Evolutionary conservation across 23 tunicate genomes (phyloP).

Genomic region (Phallusia fumigata): DNA sequence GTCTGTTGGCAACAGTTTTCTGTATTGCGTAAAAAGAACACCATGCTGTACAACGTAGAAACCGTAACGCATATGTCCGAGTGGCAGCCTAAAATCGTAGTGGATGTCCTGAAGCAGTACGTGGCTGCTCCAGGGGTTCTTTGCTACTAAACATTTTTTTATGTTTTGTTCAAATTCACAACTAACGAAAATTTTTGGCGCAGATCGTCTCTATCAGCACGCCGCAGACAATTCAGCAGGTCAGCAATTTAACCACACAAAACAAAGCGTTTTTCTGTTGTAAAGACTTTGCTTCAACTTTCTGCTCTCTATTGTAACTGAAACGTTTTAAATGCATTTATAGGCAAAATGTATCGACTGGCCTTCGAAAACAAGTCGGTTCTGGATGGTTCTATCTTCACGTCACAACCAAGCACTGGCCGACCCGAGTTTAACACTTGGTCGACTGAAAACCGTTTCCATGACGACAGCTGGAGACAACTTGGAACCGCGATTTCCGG

Average conservation of each 20-base stretch:
- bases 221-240: background rate
- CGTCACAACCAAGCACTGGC: background rate
- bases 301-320: no score
- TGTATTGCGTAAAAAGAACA: background rate
- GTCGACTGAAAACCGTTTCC: background rate
- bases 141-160: no score
- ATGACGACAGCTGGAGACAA: background rate
- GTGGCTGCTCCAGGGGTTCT: no score
- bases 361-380: background rate
- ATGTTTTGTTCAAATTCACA: no score
- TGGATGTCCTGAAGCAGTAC: no score
- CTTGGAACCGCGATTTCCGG: background rate
- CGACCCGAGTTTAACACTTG: background rate
- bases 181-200: background rate
- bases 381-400: background rate
- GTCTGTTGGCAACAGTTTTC: background rate
- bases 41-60: no score
- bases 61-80: no score
- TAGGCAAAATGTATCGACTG: background rate
- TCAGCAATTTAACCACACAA: background rate
- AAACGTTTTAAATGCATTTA: background rate
- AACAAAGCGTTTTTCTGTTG: no score
- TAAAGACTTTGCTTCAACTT: no score
- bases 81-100: no score
- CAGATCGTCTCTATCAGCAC: background rate